Conservation (phyloP, 2,888 invertebrate genomes). For the Calameuta idolon region DNA sequence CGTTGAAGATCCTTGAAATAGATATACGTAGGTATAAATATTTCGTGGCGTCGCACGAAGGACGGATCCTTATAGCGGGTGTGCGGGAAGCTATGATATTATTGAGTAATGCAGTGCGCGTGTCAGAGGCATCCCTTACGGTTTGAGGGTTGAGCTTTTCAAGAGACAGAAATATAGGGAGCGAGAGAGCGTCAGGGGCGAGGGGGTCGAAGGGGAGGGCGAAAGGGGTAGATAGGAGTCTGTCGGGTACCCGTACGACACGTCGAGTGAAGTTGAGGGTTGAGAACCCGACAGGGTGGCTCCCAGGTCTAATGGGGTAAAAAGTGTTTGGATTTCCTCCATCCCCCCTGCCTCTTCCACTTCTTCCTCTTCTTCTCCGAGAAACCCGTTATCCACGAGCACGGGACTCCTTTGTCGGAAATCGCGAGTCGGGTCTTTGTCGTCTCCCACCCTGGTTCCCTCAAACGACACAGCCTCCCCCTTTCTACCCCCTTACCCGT, state of each 20-base stretch:
- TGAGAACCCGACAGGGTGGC: constrained; percentile 20
- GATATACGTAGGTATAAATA: constrained; percentile 22
- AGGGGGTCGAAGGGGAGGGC: neutral
- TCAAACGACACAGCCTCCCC: too few relatives aligned
- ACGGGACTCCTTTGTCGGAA: neutral
- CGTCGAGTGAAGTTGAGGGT: neutral
- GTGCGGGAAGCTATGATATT: constrained; percentile 27
- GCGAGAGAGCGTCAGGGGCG: neutral
- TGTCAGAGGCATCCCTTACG: constrained; percentile 36
- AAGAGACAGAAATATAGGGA: constrained; percentile 28
- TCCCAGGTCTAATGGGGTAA: constrained; percentile 21
- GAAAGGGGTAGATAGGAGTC: neutral
- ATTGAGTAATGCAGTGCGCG: constrained; percentile 42
- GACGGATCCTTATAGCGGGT: constrained; percentile 20
- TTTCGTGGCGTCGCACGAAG: constrained; percentile 18
- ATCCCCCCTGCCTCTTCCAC: neutral
- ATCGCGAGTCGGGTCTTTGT: constrained; percentile 3
- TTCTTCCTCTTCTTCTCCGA: neutral
- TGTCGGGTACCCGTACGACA: neutral
- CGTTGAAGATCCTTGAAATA: too few relatives aligned
- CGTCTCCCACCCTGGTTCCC: neutral
- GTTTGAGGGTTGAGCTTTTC: constrained; percentile 28
- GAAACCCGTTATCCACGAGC: constrained; percentile 1
- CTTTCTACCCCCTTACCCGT: too few relatives aligned
- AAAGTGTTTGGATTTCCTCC: constrained; percentile 28